Percentiles rank a stretch among this genome's conserved stretches.
Evolutionary conservation across 1,140 invertebrate species (phyloP).

Genomic region (Rhyzopertha dominica): DNA sequence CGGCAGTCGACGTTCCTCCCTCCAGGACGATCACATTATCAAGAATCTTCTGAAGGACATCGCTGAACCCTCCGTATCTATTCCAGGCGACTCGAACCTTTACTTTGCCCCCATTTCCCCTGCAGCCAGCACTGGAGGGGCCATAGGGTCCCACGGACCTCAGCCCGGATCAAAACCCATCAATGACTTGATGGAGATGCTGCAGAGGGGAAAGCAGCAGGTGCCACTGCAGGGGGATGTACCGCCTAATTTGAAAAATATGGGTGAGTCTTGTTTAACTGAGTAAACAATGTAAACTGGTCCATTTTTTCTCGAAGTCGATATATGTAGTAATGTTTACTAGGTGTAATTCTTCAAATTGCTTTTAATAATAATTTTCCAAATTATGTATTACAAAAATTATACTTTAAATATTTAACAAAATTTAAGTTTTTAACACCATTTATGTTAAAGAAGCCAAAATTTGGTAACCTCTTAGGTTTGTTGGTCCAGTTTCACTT

Average conservation of each 20-base stretch:
- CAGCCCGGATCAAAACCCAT: constrained; percentile 22
- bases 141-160: constrained; percentile 7
- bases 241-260: constrained; percentile 43
- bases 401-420: no score
- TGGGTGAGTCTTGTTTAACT: constrained; percentile 39
- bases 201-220: constrained; percentile 47
- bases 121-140: constrained; percentile 44
- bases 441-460: no score
- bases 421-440: no score
- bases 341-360: no score
- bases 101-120: constrained; percentile 62
- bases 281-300: no score
- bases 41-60: constrained; percentile 38
- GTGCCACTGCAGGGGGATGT: constrained; percentile 7
- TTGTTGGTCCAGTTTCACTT: no score
- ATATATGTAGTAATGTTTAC: no score
- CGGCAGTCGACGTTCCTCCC: constrained; percentile 55
- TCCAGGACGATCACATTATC: constrained; percentile 59
- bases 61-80: constrained; percentile 50
- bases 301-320: no score
- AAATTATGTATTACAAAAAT: no score
- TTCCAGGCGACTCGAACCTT: constrained; percentile 53
- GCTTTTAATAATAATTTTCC: no score
- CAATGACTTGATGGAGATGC: constrained; percentile 51
- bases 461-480: no score